Evolutionary conservation across 2,113 vertebrate species (phyloP), one percentile per base, ranked within the genome.

Genomic region (Hippolais icterina): DNA sequence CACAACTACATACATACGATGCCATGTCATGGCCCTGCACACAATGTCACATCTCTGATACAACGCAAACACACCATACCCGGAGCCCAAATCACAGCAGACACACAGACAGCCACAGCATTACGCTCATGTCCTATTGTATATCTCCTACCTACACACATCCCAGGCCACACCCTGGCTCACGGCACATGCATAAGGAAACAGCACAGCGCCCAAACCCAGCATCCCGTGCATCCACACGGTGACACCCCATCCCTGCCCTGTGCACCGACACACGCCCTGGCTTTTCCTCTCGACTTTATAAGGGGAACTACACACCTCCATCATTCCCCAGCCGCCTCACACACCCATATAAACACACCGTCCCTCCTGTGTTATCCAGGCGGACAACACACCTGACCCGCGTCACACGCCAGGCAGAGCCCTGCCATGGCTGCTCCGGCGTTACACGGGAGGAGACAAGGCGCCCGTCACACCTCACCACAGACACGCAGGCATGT

Each of bases 81-180:
- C 7, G 0, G 60, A 83, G 18, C 39, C 25, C 29, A 39, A 44
- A 72, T 24, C 46, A 9, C 1, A 28, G 89, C 59, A 53, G 24
- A 37, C 0, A 27, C 18, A 17, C 50, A 29, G 4, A 52, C 8
- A 82, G 7, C 1, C 27, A 25, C 0, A 50, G 9, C 12, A 35
- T 5, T 12, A n/a, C 3, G 2, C 35, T 44, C 56, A 7, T 0
- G 18, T 33, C 63, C 54, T 21, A 21, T 9, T 3, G 6, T 23
- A 19, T 15, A 8, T 33, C 56, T 50, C 28, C 69, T 29, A 6
- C 3, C 12, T 7, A 5, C 15, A 49, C 13, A 12, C 39, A 46
- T 5, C 56, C 17, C 69, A 54, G 66, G 79, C 79, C 94, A 83
- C 96, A 83, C 96, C 93, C 93, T 46, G 42, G 6, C 25, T 71